Conservation (phyloP, 2,113 vertebrate genomes). For the Pygoscelis antarcticus region DNA sequence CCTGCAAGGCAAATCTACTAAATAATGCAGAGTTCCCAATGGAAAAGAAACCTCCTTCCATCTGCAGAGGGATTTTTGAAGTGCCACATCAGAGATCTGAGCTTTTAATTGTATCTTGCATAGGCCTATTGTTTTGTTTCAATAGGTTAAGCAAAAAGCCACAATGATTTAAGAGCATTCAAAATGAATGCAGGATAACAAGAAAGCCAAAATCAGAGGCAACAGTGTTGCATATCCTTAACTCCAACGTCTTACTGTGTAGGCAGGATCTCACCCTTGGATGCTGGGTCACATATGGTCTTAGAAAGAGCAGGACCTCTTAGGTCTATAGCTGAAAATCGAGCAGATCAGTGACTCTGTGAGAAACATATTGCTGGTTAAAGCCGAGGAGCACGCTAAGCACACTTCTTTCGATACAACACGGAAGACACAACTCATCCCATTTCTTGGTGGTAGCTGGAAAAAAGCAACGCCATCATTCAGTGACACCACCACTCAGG, state of each 20-base stretch:
- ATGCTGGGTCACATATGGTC: neutral
- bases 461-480: neutral
- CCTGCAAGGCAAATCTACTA: slow-evolving; percentile 64
- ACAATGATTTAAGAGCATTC: neutral
- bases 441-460: fast-evolving
- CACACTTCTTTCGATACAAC: neutral
- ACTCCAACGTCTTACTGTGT: neutral
- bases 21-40: slow-evolving; percentile 52
- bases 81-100: slow-evolving; percentile 10
- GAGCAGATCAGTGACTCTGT: neutral
- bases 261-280: neutral
- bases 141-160: neutral
- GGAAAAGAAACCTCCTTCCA: slow-evolving; percentile 42
- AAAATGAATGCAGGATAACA: neutral
- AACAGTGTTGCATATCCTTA: neutral
- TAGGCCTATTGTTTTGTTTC: neutral
- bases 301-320: neutral
- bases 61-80: slow-evolving; percentile 35
- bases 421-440: neutral
- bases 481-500: neutral
- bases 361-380: neutral
- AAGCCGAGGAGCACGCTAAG: neutral
- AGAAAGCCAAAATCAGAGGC: neutral
- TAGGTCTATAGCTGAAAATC: neutral
- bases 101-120: slow-evolving; percentile 36